Conservation (phyloP, 2,888 invertebrate species). For the Arge pagana region DNA sequence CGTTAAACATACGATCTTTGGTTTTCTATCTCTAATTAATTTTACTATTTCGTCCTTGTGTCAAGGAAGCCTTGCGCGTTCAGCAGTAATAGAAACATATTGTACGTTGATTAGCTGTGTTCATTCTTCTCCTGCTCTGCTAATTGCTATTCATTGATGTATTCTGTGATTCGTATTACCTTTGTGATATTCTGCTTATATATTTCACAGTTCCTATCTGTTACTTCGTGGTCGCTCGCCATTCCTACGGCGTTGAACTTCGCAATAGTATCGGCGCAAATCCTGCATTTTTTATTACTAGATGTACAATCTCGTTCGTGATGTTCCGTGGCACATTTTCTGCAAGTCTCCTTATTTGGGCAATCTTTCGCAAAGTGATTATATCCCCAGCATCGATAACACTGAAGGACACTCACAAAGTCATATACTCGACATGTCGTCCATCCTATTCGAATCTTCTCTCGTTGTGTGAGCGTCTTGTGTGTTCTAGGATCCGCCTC, state of each 20-base stretch:
- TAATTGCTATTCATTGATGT: slow-evolving; percentile 28
- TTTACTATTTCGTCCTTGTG: slow-evolving; percentile 25
- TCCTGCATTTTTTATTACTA: too few relatives aligned
- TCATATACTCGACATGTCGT: slow-evolving; percentile 6
- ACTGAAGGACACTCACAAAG: slow-evolving; percentile 6
- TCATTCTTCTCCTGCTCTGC: too few relatives aligned
- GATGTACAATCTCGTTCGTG: not conserved
- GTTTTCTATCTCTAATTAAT: slow-evolving; percentile 1
- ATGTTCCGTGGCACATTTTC: not conserved
- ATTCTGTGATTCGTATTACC: slow-evolving; percentile 5
- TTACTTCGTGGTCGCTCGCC: not conserved
- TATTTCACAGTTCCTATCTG: not conserved
- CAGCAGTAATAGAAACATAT: slow-evolving; percentile 1
- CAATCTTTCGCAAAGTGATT: not conserved
- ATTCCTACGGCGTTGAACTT: not conserved
- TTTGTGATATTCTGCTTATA: not conserved
- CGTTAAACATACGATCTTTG: slow-evolving; percentile 18
- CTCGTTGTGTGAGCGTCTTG: not conserved
- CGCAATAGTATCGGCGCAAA: not conserved
- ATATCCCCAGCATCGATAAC: slow-evolving; percentile 17
- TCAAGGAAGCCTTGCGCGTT: slow-evolving; percentile 24
- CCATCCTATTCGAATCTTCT: slow-evolving; percentile 9
- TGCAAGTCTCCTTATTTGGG: not conserved
- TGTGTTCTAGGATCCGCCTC: slow-evolving; percentile 3
- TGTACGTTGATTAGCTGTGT: too few relatives aligned